phyloP scores from a whole-genome alignment of 2,888 invertebrate species.

The Frankliniella intonsa region DNA sequence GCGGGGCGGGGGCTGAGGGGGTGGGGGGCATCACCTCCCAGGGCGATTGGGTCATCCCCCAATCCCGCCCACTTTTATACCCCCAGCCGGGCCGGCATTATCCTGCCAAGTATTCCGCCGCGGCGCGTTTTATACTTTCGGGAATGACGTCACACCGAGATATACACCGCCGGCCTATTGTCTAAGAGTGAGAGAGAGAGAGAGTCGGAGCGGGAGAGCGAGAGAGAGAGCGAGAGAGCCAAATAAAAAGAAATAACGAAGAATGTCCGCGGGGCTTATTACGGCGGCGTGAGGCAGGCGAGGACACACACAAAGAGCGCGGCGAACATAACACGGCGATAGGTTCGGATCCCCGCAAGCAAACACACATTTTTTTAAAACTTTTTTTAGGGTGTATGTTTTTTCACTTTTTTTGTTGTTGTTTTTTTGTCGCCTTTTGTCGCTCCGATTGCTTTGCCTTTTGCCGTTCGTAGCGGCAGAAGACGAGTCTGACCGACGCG shows the following conservation, averaged over 20 bases:
- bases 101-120: neutral
- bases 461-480: too few relatives aligned
- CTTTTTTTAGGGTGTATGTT: neutral
- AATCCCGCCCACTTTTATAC: slow-evolving; percentile 18
- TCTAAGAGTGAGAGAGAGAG: neutral
- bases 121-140: slow-evolving; percentile 25
- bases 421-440: neutral
- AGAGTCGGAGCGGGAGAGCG: too few relatives aligned
- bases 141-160: neutral
- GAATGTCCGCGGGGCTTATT: slow-evolving; percentile 5
- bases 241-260: slow-evolving; percentile 1
- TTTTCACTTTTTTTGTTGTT: neutral
- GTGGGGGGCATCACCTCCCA: neutral
- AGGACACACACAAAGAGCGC: neutral
- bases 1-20: neutral
- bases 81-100: neutral
- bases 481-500: too few relatives aligned
- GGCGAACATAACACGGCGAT: too few relatives aligned
- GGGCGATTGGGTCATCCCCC: neutral
- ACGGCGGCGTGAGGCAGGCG: neutral
- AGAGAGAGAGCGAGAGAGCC: neutral
- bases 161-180: slow-evolving; percentile 4
- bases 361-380: neutral
- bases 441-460: too few relatives aligned
- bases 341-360: neutral